Base-by-base conservation (phyloP, 2,797 vertebrate genomes). In the Characodon lateralis region DNA sequence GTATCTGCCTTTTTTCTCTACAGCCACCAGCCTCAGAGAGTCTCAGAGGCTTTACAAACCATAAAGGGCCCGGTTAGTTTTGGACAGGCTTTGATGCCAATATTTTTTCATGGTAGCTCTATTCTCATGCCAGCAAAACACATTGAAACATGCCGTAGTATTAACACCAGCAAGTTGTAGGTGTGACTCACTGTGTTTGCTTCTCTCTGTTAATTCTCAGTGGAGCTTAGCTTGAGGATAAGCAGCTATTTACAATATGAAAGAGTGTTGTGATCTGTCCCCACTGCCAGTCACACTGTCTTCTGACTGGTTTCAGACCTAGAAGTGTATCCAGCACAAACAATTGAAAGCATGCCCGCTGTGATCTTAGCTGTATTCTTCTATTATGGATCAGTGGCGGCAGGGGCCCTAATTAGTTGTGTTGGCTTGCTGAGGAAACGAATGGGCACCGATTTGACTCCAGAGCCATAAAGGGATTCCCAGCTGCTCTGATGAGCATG, bases 261-360 rank as follows among this genome's bases (percentile, higher is more conserved):
- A 78, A 87, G 83, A 16, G 83, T 77, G 75, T 50, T 85, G 83
- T 82, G 86, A 90, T 85, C 79, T 66, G 72, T 85, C 74, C 50
- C 72, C 35, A n/a, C 69, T 24, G 41, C 26, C 39, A 63, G 14
- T 28, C n/a, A 5, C 79, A 46, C 22, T 75, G 78, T 80, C 75
- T 78, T 87, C 80, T 63, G 80, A 86, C 51, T 79, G 4, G 78
- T 81, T 85, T 86, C 65, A 85, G 83, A 84, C 63, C 24, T 68
- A 76, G 83, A 91, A 79, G 80, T 80, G 90, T 84, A 78, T 87
- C 91, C 89, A 91, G 87, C 85, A 80, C 82, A 90, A 92, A 94
- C 92, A 93, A 94, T 93, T 89, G 91, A 88, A 93, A 88, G 72
- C 82, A 83, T 71, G 72, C 87, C 90, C 89, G 80, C 89, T 93